These are phyloP conservation scores for Dinoponera quadriceps DNA, from an alignment of 1,140 invertebrate species.

Conservation along the genomic window DNA sequence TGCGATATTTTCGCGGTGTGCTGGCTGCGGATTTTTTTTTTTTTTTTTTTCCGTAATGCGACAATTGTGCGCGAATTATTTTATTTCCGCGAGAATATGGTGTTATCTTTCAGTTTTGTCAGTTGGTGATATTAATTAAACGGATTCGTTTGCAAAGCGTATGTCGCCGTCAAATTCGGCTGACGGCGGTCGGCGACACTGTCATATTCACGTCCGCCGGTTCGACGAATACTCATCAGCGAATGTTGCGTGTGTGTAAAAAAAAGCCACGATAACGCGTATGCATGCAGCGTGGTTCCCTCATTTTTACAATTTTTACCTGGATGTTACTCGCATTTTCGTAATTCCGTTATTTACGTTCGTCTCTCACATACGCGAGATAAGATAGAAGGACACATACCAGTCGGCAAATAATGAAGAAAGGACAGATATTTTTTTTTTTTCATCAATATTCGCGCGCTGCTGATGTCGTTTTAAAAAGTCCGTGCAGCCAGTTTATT, in stretches of 20 bases:
- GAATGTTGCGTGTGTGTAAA: not conserved
- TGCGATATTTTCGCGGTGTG: constrained; percentile 17
- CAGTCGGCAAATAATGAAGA: not conserved
- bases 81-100: constrained; percentile 6
- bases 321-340: constrained; percentile 1
- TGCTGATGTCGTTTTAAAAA: constrained; percentile 21
- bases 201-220: not conserved
- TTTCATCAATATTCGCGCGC: not conserved
- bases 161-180: constrained; percentile 40
- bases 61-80: constrained; percentile 31
- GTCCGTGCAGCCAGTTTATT: not conserved
- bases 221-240: constrained; percentile 28
- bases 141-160: constrained; percentile 6
- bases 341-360: constrained; percentile 1
- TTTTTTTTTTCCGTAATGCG: not conserved
- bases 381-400: not conserved
- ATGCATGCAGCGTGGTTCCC: not conserved
- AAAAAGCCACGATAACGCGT: constrained; percentile 18
- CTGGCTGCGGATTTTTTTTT: constrained; percentile 10
- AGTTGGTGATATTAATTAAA: constrained; percentile 61
- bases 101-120: constrained; percentile 12
- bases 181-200: not conserved
- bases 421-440: not conserved
- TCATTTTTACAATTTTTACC: constrained; percentile 26
- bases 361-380: not conserved